Evolutionary conservation across 2,888 invertebrate species (phyloP), one percentile per base, ranked within the genome.

Genomic region (Ethmia dodecea): DNA sequence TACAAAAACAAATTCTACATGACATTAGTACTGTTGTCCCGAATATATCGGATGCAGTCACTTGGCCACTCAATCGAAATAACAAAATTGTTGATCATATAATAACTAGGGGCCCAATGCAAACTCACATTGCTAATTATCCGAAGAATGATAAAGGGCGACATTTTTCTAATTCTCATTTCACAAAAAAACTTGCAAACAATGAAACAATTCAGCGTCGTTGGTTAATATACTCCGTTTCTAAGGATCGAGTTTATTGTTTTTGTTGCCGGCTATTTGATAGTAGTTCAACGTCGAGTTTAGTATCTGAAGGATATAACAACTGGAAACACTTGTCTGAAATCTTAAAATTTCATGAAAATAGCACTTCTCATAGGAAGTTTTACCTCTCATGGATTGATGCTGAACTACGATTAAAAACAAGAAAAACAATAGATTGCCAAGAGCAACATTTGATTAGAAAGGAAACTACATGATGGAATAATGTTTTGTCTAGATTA

Each of bases 381-480:
- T 37, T 32, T 30, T 34, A 36, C 33, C 34, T 38, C 13, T 31
- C 31, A 35, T 40, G 43, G 33, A 38, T 47, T 36, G 38, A 43
- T 2, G 24, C 37, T 38, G 33, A 40, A 37, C 25, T 37, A 31
- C 11, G 47, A 32, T 47, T 49, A 32, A 45, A 43, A 43, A 42
- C 22, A 30, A 42, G 37, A 38, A 38, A 37, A 42, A 41, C 31
- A 40, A 26, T 47, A 45, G 49, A 45, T 44, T 37, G 33, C 29
- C 36, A 42, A 53, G 46, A 52, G 52, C 47, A 54, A 49, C 40
- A 48, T 40, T 42, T 49, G 35, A 53, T 50, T 37, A 43, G 30
- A 31, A 45, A 42, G 30, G 45, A 57, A 47, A 52, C 42, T 42
- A 38, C 43, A 39, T 47, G 49, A 31, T 57, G 52, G 53, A 48